phyloP scores from a whole-genome alignment of 2,113 vertebrate genomes.

The Channa argus region DNA sequence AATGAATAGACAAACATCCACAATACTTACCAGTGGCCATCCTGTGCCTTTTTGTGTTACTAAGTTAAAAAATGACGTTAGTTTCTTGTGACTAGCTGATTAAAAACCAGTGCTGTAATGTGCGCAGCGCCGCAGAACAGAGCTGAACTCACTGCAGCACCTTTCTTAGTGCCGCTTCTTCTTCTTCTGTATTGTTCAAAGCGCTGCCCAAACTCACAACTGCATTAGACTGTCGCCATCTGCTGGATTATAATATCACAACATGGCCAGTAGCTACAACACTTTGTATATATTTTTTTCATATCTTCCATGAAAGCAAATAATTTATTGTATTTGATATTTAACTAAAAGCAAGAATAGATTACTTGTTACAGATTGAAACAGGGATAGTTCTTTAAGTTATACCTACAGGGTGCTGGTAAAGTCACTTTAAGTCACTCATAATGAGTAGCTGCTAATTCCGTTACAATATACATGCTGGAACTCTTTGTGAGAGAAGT shows the following conservation, averaged over 20 bases:
- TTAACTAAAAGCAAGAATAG: too few relatives aligned
- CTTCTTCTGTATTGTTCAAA: background rate
- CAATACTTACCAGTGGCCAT: slow-evolving; percentile 83
- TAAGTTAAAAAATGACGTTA: slow-evolving; percentile 34
- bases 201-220: rapidly evolving
- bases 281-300: too few relatives aligned
- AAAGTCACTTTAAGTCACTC: background rate
- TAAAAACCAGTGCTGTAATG: slow-evolving; percentile 57
- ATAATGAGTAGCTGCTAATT: background rate
- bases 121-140: slow-evolving; percentile 38
- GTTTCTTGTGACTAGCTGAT: slow-evolving; percentile 42
- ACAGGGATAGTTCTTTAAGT: too few relatives aligned
- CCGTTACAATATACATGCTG: background rate
- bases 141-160: slow-evolving; percentile 62
- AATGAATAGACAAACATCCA: rapidly evolving
- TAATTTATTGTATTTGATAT: too few relatives aligned
- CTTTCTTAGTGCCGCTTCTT: slow-evolving; percentile 51
- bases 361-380: too few relatives aligned
- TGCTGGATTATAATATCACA: slow-evolving; percentile 1
- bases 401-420: too few relatives aligned
- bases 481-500: background rate
- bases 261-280: too few relatives aligned
- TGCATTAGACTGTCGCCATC: slow-evolving; percentile 11
- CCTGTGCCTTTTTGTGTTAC: slow-evolving; percentile 7
- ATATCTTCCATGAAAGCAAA: too few relatives aligned